phyloP scores from a whole-genome alignment of 2,113 vertebrate species.

The Rostratula benghalensis region DNA sequence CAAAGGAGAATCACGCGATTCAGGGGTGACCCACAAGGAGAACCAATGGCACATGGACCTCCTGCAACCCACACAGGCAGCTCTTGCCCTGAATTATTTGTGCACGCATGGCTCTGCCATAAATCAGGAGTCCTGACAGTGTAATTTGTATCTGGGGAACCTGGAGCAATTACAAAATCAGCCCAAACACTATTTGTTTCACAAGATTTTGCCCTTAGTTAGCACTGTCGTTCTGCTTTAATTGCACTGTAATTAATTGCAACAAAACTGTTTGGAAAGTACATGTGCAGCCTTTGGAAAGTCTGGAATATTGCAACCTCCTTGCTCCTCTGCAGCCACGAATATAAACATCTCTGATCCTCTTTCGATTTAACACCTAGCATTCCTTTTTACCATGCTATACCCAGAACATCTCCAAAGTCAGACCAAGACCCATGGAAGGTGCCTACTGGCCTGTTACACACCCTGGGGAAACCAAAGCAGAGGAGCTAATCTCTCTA shows the following conservation, averaged over 20 bases:
- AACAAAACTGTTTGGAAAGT: conserved; percentile 65
- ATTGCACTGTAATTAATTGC: conserved; percentile 64
- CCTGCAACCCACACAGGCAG: not conserved
- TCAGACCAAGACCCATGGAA: not conserved
- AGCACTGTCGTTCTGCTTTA: conserved; percentile 35
- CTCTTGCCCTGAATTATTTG: not conserved
- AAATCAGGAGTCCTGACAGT: conserved; percentile 19
- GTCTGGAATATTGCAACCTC: conserved; percentile 1
- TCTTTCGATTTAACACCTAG: not conserved
- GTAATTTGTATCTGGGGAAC: conserved; percentile 21
- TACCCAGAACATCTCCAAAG: not conserved
- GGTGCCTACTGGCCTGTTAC: not conserved
- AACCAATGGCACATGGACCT: not conserved
- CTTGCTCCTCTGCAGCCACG: not conserved
- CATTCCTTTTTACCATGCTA: not conserved
- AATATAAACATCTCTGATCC: not conserved
- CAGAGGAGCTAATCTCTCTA: not conserved
- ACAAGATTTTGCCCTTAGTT: conserved; percentile 53
- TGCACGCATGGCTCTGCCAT: not conserved
- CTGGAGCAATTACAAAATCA: conserved; percentile 46
- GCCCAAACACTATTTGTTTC: conserved; percentile 30
- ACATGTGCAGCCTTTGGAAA: not conserved
- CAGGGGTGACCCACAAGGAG: not conserved
- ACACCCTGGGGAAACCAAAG: not conserved
- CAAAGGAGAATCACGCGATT: not conserved